A percentile compares a stretch with the other conserved stretches of the same genome.
phyloP scores from a whole-genome alignment of 2,113 vertebrate species.

The Picathartes gymnocephalus region DNA sequence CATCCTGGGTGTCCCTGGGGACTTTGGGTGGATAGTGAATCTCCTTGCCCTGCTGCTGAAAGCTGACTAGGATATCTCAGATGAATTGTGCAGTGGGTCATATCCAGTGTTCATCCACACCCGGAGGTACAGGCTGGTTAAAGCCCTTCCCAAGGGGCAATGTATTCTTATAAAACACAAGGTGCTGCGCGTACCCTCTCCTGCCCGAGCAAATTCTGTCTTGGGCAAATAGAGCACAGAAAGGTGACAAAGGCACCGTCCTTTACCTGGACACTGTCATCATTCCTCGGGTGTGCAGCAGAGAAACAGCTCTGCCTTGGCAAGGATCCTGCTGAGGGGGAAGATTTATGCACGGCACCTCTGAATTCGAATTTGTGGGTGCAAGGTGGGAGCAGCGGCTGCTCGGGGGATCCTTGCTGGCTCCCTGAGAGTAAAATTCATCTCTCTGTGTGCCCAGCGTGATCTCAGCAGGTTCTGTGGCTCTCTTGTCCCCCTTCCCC shows the following conservation, averaged over 20 bases:
- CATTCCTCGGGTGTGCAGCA: background rate
- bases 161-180: background rate
- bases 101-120: background rate
- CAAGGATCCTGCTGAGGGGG: background rate
- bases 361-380: background rate
- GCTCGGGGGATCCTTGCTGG: background rate
- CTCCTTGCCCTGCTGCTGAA: background rate
- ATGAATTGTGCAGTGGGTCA: background rate
- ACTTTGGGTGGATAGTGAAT: background rate
- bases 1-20: background rate
- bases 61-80: background rate
- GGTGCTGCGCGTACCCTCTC: fast-evolving
- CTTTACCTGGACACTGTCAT: background rate
- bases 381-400: background rate
- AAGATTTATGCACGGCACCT: background rate
- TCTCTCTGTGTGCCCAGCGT: fast-evolving
- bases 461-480: background rate
- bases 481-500: background rate
- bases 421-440: background rate
- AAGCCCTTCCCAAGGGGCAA: background rate
- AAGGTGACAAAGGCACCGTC: background rate
- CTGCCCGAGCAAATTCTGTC: background rate
- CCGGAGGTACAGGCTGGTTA: background rate
- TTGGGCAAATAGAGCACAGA: background rate
- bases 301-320: background rate